Evolutionary conservation across 53 echinoderm and acorn worm species (phyloP), one percentile per base, ranked within the genome.

Genomic region (Patiria pectinifera): DNA sequence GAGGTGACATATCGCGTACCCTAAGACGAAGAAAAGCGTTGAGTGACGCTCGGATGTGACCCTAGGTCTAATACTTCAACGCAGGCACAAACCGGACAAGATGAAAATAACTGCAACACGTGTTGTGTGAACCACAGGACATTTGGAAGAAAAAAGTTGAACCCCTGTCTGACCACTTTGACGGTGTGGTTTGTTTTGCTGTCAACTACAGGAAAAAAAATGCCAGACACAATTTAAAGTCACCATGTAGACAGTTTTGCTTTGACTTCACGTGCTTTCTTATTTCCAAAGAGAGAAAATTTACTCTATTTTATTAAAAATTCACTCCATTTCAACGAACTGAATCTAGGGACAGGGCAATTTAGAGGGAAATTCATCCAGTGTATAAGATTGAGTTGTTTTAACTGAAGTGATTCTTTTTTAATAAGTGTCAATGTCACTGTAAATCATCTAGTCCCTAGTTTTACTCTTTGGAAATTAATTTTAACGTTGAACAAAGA

Each of bases 21-120:
- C 3, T 59, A 82, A 82, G 82, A 59, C 19, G 53, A 53, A 82
- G 59, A 59, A 6, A 82, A 19, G 19, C n/a, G 82, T 4, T 59
- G 82, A 82, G 53, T 82, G 82, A 82, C 21, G 53, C 45, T 82
- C 24, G 82, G 82, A 82, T 82, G 82, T 82, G 82, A 59, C 59
- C 58, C 58, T 58, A 11, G 49, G 4, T 10, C 11, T 18, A 4
- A 21, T 59, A 47, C 44, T 23, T 82, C 10, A 82, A 82, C 6
- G 82, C 24, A 82, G 0, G 35, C 16, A 48, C 9, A 18, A 14
- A 59, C 45, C 24, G 11, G 6, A 48, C 11, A 18, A 58, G 82
- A 21, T 82, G 82, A 59, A 58, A 82, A 82, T 53, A 82, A 23
- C 58, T 59, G 15, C 82, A 82, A 59, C 82, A 82, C 59, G 23